A percentile compares a stretch with the other conserved stretches of the same genome.
Evolutionary conservation across 2,113 vertebrate genomes (phyloP).

Genomic region (Pitta sordida): DNA sequence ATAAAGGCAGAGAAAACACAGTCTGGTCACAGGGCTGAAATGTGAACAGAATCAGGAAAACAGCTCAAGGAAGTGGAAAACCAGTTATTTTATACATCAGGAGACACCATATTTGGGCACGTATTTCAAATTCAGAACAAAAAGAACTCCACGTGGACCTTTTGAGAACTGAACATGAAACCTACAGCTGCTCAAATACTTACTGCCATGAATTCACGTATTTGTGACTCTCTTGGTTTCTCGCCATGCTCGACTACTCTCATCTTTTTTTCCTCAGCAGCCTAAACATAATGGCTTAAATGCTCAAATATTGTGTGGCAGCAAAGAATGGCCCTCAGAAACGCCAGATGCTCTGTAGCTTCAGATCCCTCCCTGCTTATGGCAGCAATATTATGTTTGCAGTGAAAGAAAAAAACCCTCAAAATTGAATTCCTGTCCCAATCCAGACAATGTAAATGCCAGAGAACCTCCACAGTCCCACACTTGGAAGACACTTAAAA

Average conservation of each 20-base stretch:
- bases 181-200: conserved; percentile 11
- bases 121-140: background rate
- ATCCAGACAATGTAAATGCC: background rate
- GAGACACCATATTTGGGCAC: background rate
- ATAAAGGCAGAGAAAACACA: background rate
- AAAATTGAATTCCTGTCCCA: background rate
- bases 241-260: background rate
- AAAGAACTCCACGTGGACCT: background rate
- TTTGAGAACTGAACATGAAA: conserved; percentile 13
- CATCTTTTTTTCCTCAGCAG: background rate
- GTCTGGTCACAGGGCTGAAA: background rate
- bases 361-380: background rate
- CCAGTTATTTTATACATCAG: background rate
- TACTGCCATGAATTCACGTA: background rate
- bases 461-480: background rate
- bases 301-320: background rate
- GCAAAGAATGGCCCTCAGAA: background rate
- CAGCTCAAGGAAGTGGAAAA: background rate
- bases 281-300: background rate
- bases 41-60: background rate
- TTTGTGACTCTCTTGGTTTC: conserved; percentile 6
- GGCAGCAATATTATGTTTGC: background rate
- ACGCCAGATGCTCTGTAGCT: background rate
- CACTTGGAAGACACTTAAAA: background rate
- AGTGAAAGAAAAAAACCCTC: background rate